Evolutionary conservation across 2,797 vertebrate species (phyloP).

Genomic region (Carcharodon carcharias): DNA sequence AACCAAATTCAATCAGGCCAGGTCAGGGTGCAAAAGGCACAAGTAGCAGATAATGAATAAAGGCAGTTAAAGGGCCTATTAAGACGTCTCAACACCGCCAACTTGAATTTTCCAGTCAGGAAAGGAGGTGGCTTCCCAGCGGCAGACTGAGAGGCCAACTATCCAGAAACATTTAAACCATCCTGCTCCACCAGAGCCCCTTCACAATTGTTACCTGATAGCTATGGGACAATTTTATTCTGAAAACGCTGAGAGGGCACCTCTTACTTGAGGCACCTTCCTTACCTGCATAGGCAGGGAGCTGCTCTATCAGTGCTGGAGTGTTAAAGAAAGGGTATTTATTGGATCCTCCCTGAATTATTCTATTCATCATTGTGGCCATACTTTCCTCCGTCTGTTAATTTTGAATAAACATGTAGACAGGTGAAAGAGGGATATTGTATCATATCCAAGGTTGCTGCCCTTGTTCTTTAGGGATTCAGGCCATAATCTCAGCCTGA

Average conservation of each 20-base stretch:
- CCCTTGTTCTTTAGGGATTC: background rate
- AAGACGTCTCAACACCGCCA: no score
- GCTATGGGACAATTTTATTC: no score
- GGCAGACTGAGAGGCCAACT: no score
- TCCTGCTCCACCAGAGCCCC: no score
- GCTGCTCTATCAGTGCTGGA: background rate
- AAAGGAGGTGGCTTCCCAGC: no score
- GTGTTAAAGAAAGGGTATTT: background rate
- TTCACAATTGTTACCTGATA: no score
- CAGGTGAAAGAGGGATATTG: background rate
- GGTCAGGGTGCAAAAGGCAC: no score
- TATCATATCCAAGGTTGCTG: background rate
- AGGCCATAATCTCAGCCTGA: background rate
- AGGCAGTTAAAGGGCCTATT: no score
- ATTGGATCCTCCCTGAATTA: background rate
- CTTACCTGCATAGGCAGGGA: background rate
- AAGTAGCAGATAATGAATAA: no score
- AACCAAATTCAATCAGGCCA: no score
- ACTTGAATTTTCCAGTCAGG: no score
- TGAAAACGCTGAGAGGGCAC: background rate
- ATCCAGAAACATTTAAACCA: no score
- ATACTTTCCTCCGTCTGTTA: background rate
- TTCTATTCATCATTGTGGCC: background rate
- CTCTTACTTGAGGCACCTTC: background rate
- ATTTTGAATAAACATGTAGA: background rate